Evolutionary conservation across 2,888 invertebrate genomes (phyloP).

Genomic region (Syritta pipiens): DNA sequence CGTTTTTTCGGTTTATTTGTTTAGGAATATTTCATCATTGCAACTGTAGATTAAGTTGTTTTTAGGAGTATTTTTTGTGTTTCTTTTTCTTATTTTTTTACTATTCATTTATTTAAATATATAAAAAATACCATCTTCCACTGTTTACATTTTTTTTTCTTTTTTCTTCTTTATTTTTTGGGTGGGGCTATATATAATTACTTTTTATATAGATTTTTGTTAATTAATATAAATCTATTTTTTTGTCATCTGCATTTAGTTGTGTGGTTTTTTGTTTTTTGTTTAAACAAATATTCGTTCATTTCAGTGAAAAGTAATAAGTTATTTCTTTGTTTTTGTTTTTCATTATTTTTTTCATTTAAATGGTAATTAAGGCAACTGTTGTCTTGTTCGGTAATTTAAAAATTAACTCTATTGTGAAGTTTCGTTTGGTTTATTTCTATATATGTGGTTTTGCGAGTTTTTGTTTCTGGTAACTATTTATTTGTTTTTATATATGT

Average conservation of each 20-base stretch:
- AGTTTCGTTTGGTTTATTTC: conserved; percentile 68
- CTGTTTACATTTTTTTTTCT: conserved; percentile 53
- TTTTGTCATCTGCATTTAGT: conserved; percentile 42
- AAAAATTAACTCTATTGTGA: conserved; percentile 68
- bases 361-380: conserved; percentile 69
- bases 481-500: conserved; percentile 49
- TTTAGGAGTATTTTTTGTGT: conserved; percentile 57
- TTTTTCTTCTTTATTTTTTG: conserved; percentile 57
- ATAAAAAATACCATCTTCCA: conserved; percentile 70
- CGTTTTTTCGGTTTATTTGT: conserved; percentile 68
- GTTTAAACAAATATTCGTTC: conserved; percentile 66
- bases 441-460: conserved; percentile 67
- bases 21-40: conserved; percentile 70
- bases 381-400: conserved; percentile 69
- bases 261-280: conserved; percentile 41
- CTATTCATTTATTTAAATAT: conserved; percentile 65
- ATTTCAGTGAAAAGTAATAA: conserved; percentile 64
- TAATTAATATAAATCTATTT: conserved; percentile 65
- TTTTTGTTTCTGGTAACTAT: conserved; percentile 68
- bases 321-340: conserved; percentile 36
- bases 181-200: conserved; percentile 67
- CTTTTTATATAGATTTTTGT: conserved; percentile 54
- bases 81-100: conserved; percentile 34
- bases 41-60: conserved; percentile 67
- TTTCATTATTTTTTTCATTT: conserved; percentile 47